Evolutionary conservation across 1,140 invertebrate species (phyloP), one percentile per base, ranked within the genome.

Genomic region (Neodiprion fabricii): DNA sequence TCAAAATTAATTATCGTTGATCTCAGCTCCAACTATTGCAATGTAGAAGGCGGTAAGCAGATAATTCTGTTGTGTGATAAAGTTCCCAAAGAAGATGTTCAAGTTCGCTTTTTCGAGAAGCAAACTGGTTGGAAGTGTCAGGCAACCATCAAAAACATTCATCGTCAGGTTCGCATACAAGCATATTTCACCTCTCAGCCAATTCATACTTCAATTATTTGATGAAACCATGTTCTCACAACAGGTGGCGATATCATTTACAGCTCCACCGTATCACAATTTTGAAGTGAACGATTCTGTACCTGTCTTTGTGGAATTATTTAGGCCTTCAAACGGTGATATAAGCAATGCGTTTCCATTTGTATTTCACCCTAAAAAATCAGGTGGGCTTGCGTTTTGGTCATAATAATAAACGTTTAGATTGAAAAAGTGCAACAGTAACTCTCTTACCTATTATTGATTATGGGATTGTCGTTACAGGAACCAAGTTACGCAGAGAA

Each of bases 1-100:
- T 95, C 93, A 78, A 97, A 98, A 85, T 90, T 99, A 74, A 92
- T 94, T 12, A 98, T 99, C 72, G 95, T 94, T 83, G 94, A 96
- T 78, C 85, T 98, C 72, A 96, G 95, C 84, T 93, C 95, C 82
- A 95, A 92, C 82, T 92, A 94, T 17, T 95, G 95, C 40, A 91
- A 92, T n/a, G 95, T 95, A 0, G 91, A 92, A 69, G 97, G 97
- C 68, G 95, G 95, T 14, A 93, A 94, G 79, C 95, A 97, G 82
- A 94, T 99, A 75, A 97, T 99, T 74, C 88, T 99, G 67, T 90
- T 99, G 0, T 98, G 97, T 89, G 97, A 99, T 87, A 98, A 98
- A 91, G 93, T 96, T 68, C 90, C 92, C 50, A 94, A 94, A 86
- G 97, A 99, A 88, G 97, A 99, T 85, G 97, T 98, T 78, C 91